Conservation (phyloP, 1,140 invertebrate genomes). For the Drosophila pallidifrons region DNA sequence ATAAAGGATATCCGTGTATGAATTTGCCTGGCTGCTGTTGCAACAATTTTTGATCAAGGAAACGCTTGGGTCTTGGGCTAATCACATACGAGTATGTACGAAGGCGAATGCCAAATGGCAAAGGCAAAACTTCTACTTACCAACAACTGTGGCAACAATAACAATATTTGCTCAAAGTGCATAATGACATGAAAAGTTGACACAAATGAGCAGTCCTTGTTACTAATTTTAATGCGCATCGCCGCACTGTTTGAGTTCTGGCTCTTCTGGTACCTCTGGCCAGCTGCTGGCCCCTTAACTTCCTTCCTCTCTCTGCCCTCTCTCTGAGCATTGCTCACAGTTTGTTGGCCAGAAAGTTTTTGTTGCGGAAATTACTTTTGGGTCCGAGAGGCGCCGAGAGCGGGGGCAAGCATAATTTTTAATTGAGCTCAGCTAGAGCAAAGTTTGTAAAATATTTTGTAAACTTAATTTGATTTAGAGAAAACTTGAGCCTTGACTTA, state of each 20-base stretch:
- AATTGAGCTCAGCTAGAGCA: slow-evolving; percentile 65
- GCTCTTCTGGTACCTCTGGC: neutral
- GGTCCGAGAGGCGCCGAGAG: slow-evolving; percentile 16
- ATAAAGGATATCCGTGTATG: slow-evolving; percentile 80
- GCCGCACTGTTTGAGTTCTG: slow-evolving; percentile 54
- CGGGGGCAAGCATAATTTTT: slow-evolving; percentile 64
- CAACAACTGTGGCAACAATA: slow-evolving; percentile 27
- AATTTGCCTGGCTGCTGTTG: slow-evolving; percentile 65
- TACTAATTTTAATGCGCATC: slow-evolving; percentile 82
- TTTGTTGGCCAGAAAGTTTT: slow-evolving; percentile 64
- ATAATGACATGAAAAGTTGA: slow-evolving; percentile 85
- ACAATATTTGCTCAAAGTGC: slow-evolving; percentile 82
- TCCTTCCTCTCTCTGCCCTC: too few species aligned
- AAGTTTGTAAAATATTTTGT: slow-evolving; percentile 75
- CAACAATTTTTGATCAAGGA: slow-evolving; percentile 74
- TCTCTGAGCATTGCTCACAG: neutral
- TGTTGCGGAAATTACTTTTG: slow-evolving; percentile 77
- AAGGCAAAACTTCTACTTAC: slow-evolving; percentile 58
- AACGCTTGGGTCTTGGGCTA: slow-evolving; percentile 38
- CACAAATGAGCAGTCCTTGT: slow-evolving; percentile 83
- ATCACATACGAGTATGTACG: slow-evolving; percentile 29
- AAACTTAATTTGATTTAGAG: slow-evolving; percentile 78
- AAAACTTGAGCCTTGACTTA: slow-evolving; percentile 77
- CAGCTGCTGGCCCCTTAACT: neutral
- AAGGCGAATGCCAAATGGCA: slow-evolving; percentile 59